Base-by-base conservation (phyloP, 2,888 invertebrate genomes). In the Timandra comae region DNA sequence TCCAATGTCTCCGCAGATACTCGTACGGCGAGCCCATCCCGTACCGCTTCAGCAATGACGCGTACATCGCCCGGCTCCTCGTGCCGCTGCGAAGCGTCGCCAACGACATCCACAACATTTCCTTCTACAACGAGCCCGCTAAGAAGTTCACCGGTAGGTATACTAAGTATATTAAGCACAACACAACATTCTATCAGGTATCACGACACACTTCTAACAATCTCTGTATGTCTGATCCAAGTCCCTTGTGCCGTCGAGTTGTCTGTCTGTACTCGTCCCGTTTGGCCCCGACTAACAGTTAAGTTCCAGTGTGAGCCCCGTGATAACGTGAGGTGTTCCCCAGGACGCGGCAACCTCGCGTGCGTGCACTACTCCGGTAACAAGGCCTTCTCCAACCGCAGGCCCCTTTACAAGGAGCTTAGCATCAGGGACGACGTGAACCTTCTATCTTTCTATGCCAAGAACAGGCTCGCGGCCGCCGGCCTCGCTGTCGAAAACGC, bases 371-470 rank as follows among this genome's bases (percentile, higher is more conserved):
- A 93, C 87, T 91, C 93, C 69, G 95, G 93, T 63, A 92, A 91
- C 63, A 93, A 90, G 78, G 91, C 90, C 55, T 93, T 92, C 81
- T 88, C 92, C 63, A 89, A 90, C 73, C 91, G 94, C 65, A 88
- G 90, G 64, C 90, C 93, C 43, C 90, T 91, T 68, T 88, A 88
- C 78, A 88, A 90, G 65, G 88, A 90, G 70, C 91, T 93, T 62
- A 93, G 92, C 79, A 90, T 95, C 74, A 91, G 91, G 76, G 93
- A 90, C 78, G 95, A 95, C 86, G 93, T 95, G 76, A 93, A 93
- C 70, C 90, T 94, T 63, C 89, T 95, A 69, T 95, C 95, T 71
- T 94, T 91, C 88, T 95, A 95, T 88, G 91, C 92, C 84, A 92
- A 92, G 87, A 92, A 93, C 79, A 88, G 91, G 56, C 88, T 89